Evolutionary conservation across 1,140 invertebrate species (phyloP), one percentile per base, ranked within the genome.

Genomic region (Parapsyche elsis): DNA sequence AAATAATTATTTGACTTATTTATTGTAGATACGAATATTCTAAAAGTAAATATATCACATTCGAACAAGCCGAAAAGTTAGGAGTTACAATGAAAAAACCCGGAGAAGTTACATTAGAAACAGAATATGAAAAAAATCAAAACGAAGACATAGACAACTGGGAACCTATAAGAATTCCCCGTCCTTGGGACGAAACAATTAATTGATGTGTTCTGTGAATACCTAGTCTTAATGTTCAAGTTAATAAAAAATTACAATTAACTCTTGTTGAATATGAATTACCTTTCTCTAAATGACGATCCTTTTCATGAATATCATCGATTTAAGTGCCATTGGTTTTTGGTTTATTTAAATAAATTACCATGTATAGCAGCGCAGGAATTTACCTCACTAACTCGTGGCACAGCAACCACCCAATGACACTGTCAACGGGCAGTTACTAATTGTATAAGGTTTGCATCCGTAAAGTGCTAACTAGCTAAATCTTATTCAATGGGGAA

Each of bases 141-240:
- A 85, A 90, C 80, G 71, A 94, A 9, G 93, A 96, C 86, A 92
- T 95, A 82, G 92, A 95, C 80, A 91, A 92, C 83, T 96, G 95
- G 95, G 90, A 94, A 85, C 95, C 95, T 84, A 92, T 93, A 79
- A 87, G 95, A 85, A 94, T 94, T 1, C 92, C 94, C 5, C 88
- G 95, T 79, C 94, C 94, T 12, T 96, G 94, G 94, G 94, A 96
- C 85, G 91, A 94, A 84, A 21, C 10, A 46, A 74, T 49, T 70
- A 23, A 76, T n/a, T 71, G 26, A 19, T 1, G 61, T 44, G 21
- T 38, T 45, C 14, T 64, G 19, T 53, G 45, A 7, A 46, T 46
- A 7, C 45, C 2, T 14, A 53, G 12, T 23, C 21, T 61, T 21
- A 14, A 23, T 38, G 30, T 38, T 5, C 16, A 53, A 2, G 2